Conservation (phyloP, 2,888 invertebrate genomes). For the Drosophila gaucha region DNA sequence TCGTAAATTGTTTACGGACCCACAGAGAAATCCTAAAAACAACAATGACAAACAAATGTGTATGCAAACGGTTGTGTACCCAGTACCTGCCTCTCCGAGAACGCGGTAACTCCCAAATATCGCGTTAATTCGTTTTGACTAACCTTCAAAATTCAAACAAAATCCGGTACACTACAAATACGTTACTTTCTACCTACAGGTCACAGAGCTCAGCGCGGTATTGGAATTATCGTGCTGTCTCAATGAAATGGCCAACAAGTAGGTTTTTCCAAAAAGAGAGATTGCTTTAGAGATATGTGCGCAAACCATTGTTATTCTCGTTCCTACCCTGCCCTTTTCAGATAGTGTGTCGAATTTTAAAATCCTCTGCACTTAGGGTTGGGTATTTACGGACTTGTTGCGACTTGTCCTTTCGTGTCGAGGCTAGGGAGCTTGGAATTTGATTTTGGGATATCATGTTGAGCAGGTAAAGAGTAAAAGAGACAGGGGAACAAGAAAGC, state of each 20-base stretch:
- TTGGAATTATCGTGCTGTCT: constrained; percentile 42
- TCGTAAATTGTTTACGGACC: constrained; percentile 66
- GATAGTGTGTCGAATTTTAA: constrained; percentile 75
- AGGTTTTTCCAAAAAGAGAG: constrained; percentile 55
- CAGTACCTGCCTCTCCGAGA: constrained; percentile 61
- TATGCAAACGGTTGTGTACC: constrained; percentile 24
- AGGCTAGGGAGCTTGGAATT: constrained; percentile 40
- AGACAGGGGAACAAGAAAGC: constrained; percentile 36
- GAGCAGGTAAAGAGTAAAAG: constrained; percentile 64
- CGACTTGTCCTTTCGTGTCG: constrained; percentile 59
- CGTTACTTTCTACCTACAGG: constrained; percentile 65
- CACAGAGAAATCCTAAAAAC: constrained; percentile 57
- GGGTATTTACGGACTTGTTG: constrained; percentile 60
- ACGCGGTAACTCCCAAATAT: constrained; percentile 60
- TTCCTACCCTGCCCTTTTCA: constrained; percentile 44
- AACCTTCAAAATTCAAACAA: constrained; percentile 66
- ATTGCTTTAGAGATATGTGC: constrained; percentile 58
- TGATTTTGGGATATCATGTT: constrained; percentile 35
- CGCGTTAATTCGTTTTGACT: constrained; percentile 78
- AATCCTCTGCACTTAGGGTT: constrained; percentile 51
- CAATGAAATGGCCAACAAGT: constrained; percentile 70
- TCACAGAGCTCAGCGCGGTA: constrained; percentile 38
- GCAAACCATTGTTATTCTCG: constrained; percentile 46
- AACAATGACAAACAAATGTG: constrained; percentile 68
- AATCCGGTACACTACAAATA: constrained; percentile 51